A percentile compares a stretch with the other conserved stretches of the same genome.
Conservation (phyloP, 2,888 invertebrate species). For the Polymixis lichenea region DNA sequence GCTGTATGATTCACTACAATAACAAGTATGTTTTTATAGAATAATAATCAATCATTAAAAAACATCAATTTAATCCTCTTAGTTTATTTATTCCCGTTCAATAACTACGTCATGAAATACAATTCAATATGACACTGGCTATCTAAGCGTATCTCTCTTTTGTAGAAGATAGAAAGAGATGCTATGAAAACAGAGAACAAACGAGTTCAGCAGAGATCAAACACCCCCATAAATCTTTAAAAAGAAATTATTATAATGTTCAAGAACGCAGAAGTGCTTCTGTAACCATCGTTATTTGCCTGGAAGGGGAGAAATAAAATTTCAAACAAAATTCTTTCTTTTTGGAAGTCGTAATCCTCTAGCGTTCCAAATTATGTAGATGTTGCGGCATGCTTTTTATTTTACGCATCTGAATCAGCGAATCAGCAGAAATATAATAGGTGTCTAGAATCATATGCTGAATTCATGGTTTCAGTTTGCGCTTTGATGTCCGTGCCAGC, state of each 20-base stretch:
- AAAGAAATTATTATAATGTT: not conserved
- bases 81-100: no score
- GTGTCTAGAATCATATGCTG: no score
- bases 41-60: no score
- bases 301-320: slow-evolving; percentile 1
- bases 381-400: not conserved
- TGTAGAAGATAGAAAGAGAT: not conserved
- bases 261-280: not conserved
- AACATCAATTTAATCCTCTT: no score
- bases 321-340: not conserved
- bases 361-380: not conserved
- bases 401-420: not conserved
- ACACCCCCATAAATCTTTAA: not conserved
- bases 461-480: no score
- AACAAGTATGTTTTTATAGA: no score
- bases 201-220: not conserved
- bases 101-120: no score
- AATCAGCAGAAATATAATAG: not conserved
- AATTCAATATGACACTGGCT: no score
- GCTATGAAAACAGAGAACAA: not conserved
- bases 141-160: no score
- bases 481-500: no score
- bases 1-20: no score
- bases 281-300: slow-evolving; percentile 3
- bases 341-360: not conserved